Evolutionary conservation across 2,113 vertebrate species (phyloP).

Genomic region (Xenus cinereus): DNA sequence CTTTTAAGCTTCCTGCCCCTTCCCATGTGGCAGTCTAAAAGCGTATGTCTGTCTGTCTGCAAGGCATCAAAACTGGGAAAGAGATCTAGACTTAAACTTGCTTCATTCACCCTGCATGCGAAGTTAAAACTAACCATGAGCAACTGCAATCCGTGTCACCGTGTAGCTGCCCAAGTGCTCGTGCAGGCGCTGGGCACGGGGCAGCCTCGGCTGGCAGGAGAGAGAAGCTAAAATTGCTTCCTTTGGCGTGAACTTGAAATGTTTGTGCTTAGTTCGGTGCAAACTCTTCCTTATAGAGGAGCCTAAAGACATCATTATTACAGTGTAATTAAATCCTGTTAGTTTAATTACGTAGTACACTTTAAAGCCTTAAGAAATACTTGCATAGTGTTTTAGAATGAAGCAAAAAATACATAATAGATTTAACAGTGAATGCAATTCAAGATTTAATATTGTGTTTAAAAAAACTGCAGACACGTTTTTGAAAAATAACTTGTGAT

Average conservation of each 20-base stretch:
- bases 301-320: background rate
- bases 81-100: background rate
- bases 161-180: background rate
- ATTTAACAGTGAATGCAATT: background rate
- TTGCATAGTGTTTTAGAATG: background rate
- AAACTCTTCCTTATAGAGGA: background rate
- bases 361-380: background rate
- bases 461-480: background rate
- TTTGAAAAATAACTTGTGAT: background rate
- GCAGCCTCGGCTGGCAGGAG: background rate
- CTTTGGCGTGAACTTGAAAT: background rate
- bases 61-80: background rate
- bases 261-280: background rate
- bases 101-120: background rate
- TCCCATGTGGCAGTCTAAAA: background rate
- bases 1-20: background rate
- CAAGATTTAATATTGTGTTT: background rate
- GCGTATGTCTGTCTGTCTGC: background rate
- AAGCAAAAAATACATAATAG: background rate
- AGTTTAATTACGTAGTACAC: background rate
- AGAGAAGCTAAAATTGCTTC: background rate
- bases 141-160: accelerated
- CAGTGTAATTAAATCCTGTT: background rate
- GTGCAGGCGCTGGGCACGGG: background rate
- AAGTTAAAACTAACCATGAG: background rate